Conservation (phyloP, 2,113 vertebrate genomes). For the Urocolius indicus region DNA sequence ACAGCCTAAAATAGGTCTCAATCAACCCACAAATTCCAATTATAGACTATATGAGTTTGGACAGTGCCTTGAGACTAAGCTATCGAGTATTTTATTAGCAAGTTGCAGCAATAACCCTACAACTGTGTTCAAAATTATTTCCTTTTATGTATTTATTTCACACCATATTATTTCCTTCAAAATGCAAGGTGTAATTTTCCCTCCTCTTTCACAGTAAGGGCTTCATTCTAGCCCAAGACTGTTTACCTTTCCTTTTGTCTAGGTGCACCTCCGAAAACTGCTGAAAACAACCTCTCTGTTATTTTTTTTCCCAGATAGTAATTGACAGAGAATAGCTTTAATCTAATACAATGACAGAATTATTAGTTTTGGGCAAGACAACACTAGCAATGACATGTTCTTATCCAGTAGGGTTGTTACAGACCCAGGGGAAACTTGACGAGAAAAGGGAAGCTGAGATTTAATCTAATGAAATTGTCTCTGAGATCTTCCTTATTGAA, state of each 20-base stretch:
- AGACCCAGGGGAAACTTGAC: background rate
- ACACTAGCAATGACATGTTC: background rate
- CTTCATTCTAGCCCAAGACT: background rate
- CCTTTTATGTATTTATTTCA: background rate
- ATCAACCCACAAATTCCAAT: conserved; percentile 9
- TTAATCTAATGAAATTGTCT: background rate
- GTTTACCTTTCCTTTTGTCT: background rate
- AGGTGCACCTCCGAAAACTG: background rate
- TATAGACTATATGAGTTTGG: conserved; percentile 4
- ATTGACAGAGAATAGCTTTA: background rate
- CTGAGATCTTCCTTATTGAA: background rate
- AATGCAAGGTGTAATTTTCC: background rate
- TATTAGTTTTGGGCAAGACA: background rate
- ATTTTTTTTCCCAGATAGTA: background rate
- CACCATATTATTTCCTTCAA: background rate
- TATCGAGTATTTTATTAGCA: background rate
- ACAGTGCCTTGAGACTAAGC: background rate
- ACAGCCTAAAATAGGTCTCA: background rate
- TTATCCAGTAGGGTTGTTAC: background rate
- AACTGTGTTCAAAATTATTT: background rate
- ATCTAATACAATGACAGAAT: background rate
- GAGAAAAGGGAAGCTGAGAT: background rate
- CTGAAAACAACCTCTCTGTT: background rate
- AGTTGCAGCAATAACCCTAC: background rate
- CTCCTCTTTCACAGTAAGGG: background rate